phyloP scores from a whole-genome alignment of 2,113 vertebrate species.

The Seriola dumerili region DNA sequence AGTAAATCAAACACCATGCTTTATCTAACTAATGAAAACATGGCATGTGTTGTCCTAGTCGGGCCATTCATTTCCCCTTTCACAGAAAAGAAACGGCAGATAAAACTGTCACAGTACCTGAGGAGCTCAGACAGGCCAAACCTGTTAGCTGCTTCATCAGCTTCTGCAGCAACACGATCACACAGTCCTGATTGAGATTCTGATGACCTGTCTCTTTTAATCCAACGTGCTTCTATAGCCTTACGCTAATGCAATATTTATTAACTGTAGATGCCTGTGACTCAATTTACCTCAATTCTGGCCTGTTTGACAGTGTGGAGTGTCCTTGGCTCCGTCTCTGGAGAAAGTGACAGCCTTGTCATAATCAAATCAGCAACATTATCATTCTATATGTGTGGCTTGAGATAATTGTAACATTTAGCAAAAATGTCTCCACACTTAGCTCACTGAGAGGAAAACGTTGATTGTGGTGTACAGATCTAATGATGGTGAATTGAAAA shows the following conservation, averaged over 20 bases:
- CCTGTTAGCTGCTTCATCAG: conserved; percentile 47
- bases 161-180: conserved; percentile 20
- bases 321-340: conserved; percentile 8
- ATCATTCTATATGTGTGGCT: conserved; percentile 27
- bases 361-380: conserved; percentile 51
- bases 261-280: conserved; percentile 36
- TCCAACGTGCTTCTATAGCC: conserved; percentile 38
- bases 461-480: conserved; percentile 34
- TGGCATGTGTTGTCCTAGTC: conserved; percentile 48
- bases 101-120: conserved; percentile 59
- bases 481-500: conserved; percentile 35
- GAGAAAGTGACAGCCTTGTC: conserved; percentile 39
- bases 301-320: conserved; percentile 35
- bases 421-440: conserved; percentile 45
- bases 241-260: conserved; percentile 46
- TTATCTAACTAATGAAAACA: conserved; percentile 68
- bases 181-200: conserved; percentile 47
- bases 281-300: conserved; percentile 52
- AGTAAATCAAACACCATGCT: conserved; percentile 50
- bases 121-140: conserved; percentile 30
- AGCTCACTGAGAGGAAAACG: conserved; percentile 35
- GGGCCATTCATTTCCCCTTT: conserved; percentile 51
- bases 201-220: conserved; percentile 71
- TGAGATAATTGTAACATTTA: conserved; percentile 56
- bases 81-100: conserved; percentile 47